These are phyloP conservation scores for Trinorchestia longiramus DNA, from an alignment of 1,140 invertebrate genomes.

Conservation along the genomic window DNA sequence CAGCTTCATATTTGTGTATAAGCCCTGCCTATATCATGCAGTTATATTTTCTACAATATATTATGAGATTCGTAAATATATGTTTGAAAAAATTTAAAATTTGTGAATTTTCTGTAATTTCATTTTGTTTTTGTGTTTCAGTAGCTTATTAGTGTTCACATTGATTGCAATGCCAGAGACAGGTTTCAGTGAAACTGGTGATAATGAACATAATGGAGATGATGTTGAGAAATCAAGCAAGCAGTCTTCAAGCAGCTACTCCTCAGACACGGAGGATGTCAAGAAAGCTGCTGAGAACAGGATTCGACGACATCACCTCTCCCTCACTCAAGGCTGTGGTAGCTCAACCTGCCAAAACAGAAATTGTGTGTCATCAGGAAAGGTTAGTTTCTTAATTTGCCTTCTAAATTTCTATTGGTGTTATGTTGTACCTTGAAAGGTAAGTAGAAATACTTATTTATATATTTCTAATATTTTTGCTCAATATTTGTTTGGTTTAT, in stretches of 20 bases:
- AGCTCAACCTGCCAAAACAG: neutral
- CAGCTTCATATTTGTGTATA: no score
- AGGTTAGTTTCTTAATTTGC: neutral
- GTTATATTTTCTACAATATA: no score
- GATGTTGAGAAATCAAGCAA: constrained; percentile 4
- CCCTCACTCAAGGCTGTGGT: constrained; percentile 41
- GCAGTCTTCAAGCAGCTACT: neutral
- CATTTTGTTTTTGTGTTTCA: neutral
- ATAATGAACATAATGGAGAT: constrained; percentile 32
- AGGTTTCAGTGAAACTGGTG: neutral
- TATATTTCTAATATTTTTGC: no score
- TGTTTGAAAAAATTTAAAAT: no score
- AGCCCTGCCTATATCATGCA: no score
- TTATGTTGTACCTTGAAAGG: neutral
- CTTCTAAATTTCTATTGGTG: neutral
- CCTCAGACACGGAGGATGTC: neutral
- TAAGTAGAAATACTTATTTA: no score
- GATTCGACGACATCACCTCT: neutral
- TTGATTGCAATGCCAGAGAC: constrained; percentile 34
- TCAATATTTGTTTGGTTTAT: no score
- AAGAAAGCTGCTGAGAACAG: constrained; percentile 21
- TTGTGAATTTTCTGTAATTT: neutral
- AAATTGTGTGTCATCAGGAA: constrained; percentile 36
- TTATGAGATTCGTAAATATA: no score
- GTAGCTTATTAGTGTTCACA: neutral